phyloP scores from a whole-genome alignment of 1,140 invertebrate species.

The Carposina sasakii region DNA sequence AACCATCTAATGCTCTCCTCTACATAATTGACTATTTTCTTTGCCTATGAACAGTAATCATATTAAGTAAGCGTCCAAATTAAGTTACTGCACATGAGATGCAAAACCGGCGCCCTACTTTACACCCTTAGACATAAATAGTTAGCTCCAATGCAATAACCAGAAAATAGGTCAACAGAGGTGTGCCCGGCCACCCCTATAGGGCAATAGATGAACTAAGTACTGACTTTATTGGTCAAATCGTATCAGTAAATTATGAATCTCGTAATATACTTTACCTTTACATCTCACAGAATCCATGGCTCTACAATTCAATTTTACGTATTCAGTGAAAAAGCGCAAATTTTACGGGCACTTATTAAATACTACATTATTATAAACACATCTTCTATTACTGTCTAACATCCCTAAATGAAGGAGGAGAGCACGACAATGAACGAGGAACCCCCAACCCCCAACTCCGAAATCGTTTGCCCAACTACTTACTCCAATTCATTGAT shows the following conservation, averaged over 20 bases:
- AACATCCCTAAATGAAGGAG: slow-evolving; percentile 38
- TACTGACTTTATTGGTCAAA: no score
- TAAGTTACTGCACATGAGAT: slow-evolving; percentile 35
- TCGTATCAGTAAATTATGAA: no score
- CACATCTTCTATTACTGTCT: slow-evolving; percentile 48
- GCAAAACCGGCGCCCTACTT: slow-evolving; percentile 52
- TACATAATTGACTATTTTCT: no score
- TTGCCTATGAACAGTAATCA: no score
- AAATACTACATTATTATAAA: slow-evolving; percentile 29
- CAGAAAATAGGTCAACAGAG: slow-evolving; percentile 70
- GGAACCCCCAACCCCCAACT: slow-evolving; percentile 38
- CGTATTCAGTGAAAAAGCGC: no score
- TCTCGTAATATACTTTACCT: no score
- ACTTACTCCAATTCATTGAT: slow-evolving; percentile 48
- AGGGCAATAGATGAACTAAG: no score
- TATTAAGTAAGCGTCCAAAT: slow-evolving; percentile 16
- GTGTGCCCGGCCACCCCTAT: slow-evolving; percentile 56
- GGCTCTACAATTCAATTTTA: no score
- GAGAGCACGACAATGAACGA: slow-evolving; percentile 38
- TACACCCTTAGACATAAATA: slow-evolving; percentile 65
- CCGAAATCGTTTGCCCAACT: no score
- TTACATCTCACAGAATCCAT: no score
- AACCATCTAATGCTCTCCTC: no score
- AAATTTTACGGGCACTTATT: slow-evolving; percentile 15
- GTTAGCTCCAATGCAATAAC: slow-evolving; percentile 66